Base-by-base conservation (phyloP, 2,797 vertebrate genomes). In the Arctocebus calabarensis region DNA sequence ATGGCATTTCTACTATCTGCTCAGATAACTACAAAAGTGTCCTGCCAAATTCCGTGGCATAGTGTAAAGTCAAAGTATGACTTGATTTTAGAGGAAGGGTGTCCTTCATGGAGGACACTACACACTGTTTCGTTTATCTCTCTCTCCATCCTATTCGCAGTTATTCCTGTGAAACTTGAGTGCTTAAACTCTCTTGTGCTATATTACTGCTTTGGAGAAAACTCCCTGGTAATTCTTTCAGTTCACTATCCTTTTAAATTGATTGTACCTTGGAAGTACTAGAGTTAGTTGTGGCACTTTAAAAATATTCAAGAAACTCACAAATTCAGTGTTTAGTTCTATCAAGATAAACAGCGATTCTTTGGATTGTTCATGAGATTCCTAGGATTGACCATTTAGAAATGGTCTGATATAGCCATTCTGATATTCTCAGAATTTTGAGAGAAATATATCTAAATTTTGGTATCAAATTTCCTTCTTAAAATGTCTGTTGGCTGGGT, bases 291-390 rank as follows among this genome's bases (percentile, higher is more conserved):
- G 73, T 37, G 52, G 25, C 9, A 43, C 55, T 88, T 94, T 45
- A 61, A 91, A 96, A 96, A 88, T 85, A 75, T 62, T 95, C 55
- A 73, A 48, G 86, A 96, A 87, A 88, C 37, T 85, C 43, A 73
- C 6, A 94, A 29, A 66, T 88, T 59, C 66, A 3, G 1, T 87
- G 6, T 37, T 57, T 45, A 62, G 29, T 29, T 87, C 55, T 75
- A 14, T 40, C 19, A 52, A 77, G 29, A 23, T 22, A 32, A 89
- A 59, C 37, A 81, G 74, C 7, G 12, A 61, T 78, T 16, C 48
- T 82, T 55, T 73, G 62, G 88, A 64, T 74, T 82, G 45, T 93
- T 86, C 10, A 20, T 89, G 87, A 81, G 55, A 61, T 89, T 95
- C 94, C 70, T 90, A 75, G 29, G 43, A 43, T 85, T 4, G 29